phyloP scores from a whole-genome alignment of 2,797 vertebrate species.

The Gambusia yucatana region DNA sequence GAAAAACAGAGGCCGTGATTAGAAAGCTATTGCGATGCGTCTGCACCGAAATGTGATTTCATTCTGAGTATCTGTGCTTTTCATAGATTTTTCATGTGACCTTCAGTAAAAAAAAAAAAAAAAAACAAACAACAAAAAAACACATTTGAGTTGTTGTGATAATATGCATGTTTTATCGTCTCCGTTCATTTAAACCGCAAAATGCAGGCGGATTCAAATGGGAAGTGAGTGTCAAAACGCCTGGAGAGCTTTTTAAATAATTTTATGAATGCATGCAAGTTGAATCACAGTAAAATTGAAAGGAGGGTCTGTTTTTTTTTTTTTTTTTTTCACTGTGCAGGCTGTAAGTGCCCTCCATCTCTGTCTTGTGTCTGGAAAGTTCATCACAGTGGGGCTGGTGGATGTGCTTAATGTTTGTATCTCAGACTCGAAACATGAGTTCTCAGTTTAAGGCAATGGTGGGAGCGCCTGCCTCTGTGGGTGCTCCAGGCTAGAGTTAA shows the following conservation, averaged over 20 bases:
- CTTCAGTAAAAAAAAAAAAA: conserved; percentile 9
- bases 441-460: conserved; percentile 31
- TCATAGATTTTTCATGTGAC: conserved; percentile 52
- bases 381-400: conserved; percentile 40
- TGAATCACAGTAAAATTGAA: conserved; percentile 64
- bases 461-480: conserved; percentile 32
- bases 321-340: conserved; percentile 12
- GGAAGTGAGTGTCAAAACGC: conserved; percentile 58
- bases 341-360: conserved; percentile 55
- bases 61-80: conserved; percentile 41
- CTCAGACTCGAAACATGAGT: conserved; percentile 34
- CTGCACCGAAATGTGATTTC: conserved; percentile 40
- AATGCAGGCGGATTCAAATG: conserved; percentile 43
- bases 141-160: conserved; percentile 40
- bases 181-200: conserved; percentile 36
- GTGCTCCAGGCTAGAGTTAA: conserved; percentile 33
- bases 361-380: conserved; percentile 48
- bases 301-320: conserved; percentile 34
- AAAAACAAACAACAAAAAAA: background rate
- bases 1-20: conserved; percentile 39
- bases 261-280: conserved; percentile 61
- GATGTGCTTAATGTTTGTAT: conserved; percentile 33
- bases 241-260: conserved; percentile 59
- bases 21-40: conserved; percentile 42
- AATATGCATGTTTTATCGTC: conserved; percentile 59